Evolutionary conservation across 2,888 invertebrate genomes (phyloP), one percentile per base, ranked within the genome.

Genomic region (Pardosa pseudoannulata): DNA sequence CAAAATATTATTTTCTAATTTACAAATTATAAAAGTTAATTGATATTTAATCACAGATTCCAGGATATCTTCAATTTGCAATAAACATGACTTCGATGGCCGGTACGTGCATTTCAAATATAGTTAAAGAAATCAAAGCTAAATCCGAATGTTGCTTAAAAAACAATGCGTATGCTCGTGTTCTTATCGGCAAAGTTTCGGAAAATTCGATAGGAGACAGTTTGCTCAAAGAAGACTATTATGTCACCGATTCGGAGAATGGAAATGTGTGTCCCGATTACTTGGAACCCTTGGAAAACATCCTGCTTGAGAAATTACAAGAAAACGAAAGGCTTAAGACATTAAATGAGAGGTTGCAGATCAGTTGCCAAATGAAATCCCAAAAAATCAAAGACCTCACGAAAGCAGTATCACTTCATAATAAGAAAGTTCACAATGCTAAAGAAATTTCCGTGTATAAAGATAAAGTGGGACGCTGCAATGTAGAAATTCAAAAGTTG

Each of bases 401-500:
- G 0, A 16, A 5, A 5, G 29, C 13, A 32, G 36, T 81, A 1
- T 23, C 19, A 27, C 13, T 23, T 2, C 31, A 32, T 13, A 27
- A 39, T 2, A 23, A 31, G 19, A 27, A 29, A 23, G 13, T 9
- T 6, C 23, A 31, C 19, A 72, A 64, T 13, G 16, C 3, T 23
- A 23, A 11, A 0, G 5, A 62, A 28, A 41, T 68, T 5, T 41
- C 50, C 19, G 23, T 28, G 0, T 64, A 64, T 27, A 81, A 62
- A 19, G 81, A 81, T 36, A 68, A 41, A 19, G 50, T 56, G 0
- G 70, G n/a, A 1, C 19, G 56, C 16, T 81, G 29, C 23, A 73
- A 81, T 16, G 81, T 81, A 1, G 68, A 74, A 13, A 81, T 81
- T n/a, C 74, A 81, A 36, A 74, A 74, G 5, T 41, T 81, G 16